Conservation (phyloP, 1,140 invertebrate genomes). For the Temnothorax curvispinosus region DNA sequence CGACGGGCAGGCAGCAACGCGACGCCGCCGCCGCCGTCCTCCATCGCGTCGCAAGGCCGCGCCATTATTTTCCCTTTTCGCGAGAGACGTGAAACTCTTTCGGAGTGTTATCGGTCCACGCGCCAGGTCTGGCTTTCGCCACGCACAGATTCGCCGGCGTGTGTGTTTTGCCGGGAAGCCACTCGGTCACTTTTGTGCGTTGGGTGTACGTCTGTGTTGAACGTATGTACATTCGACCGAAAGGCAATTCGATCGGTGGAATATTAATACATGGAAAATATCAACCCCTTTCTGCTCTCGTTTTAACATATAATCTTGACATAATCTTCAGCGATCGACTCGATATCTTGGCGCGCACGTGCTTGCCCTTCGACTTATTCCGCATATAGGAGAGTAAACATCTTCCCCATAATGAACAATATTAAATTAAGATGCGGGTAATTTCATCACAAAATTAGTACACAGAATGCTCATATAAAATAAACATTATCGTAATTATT, state of each 20-base stretch:
- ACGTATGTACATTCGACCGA: neutral
- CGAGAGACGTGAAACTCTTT: conserved; percentile 34
- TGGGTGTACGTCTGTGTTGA: neutral
- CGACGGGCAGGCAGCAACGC: conserved; percentile 43
- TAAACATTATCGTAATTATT: conserved; percentile 1
- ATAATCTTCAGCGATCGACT: conserved; percentile 15
- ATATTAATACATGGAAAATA: conserved; percentile 30
- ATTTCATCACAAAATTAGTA: neutral
- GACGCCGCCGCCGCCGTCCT: conserved; percentile 39
- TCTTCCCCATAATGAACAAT: neutral
- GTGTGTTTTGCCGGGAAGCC: neutral
- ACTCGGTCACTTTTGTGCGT: neutral
- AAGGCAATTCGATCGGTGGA: neutral
- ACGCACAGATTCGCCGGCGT: neutral
- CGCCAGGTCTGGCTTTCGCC: neutral
- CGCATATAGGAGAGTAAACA: conserved; percentile 25
- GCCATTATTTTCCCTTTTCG: conserved; percentile 46
- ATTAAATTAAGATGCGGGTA: neutral
- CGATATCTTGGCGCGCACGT: neutral
- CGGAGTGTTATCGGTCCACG: conserved; percentile 29
- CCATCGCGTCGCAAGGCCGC: conserved; percentile 31
- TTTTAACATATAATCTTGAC: conserved; percentile 18
- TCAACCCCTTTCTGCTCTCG: conserved; percentile 8
- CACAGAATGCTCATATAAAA: neutral
- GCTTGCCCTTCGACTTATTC: conserved; percentile 36